These are phyloP conservation scores for Lepidochrysops patricia DNA, from an alignment of 2,888 invertebrate genomes.

Conservation along the genomic window DNA sequence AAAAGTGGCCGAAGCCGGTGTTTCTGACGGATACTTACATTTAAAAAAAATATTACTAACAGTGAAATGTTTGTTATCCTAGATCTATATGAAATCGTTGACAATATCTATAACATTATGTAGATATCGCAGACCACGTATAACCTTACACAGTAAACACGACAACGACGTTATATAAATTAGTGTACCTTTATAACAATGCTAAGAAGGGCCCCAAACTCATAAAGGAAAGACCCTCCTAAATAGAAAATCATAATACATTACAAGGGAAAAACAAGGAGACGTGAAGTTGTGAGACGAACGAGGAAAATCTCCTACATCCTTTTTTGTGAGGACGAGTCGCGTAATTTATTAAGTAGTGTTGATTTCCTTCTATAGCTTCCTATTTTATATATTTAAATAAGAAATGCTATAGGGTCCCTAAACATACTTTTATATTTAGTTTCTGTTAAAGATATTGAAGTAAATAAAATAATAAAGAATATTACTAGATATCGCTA, in stretches of 20 bases:
- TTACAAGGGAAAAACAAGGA: conserved; percentile 3
- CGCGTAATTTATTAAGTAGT: not conserved
- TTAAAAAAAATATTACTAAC: too few relatives aligned
- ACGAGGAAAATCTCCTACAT: not conserved
- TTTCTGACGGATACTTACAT: too few relatives aligned
- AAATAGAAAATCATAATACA: not conserved
- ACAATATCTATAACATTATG: not conserved
- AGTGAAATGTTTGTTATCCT: too few relatives aligned
- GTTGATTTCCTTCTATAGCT: not conserved
- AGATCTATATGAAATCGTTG: not conserved
- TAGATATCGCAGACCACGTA: too few relatives aligned
- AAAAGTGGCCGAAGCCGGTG: too few relatives aligned
- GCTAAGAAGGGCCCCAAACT: not conserved
- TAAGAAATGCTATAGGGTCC: too few relatives aligned
- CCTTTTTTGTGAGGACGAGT: not conserved
- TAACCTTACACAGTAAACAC: not conserved
- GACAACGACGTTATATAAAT: not conserved
- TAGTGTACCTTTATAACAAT: not conserved
- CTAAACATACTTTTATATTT: too few relatives aligned
- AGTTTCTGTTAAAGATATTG: too few relatives aligned
- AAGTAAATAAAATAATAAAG: too few relatives aligned
- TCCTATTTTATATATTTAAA: not conserved
- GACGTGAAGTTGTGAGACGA: not conserved
- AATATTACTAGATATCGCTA: not conserved
- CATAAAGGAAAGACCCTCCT: not conserved